Conservation (phyloP, 2,113 vertebrate species). For the Empidonax traillii region DNA sequence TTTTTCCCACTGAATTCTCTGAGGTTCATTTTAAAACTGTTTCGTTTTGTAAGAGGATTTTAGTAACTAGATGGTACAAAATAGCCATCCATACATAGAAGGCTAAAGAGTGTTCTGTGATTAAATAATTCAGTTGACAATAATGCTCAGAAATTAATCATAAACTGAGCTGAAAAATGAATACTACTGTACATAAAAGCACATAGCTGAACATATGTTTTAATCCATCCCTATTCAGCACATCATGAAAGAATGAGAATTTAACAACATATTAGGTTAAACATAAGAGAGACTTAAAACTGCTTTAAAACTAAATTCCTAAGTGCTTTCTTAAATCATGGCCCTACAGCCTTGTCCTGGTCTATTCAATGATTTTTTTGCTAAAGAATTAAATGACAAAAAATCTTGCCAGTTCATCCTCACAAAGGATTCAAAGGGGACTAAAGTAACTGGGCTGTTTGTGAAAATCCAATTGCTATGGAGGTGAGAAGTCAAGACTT, state of each 20-base stretch:
- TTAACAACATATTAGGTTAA: neutral
- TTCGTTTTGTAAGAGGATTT: neutral
- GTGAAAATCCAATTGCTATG: constrained; percentile 25
- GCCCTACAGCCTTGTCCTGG: neutral
- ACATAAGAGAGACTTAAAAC: neutral
- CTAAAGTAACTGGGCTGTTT: neutral
- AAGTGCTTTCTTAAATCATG: neutral
- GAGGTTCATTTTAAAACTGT: neutral
- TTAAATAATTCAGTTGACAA: constrained; percentile 36
- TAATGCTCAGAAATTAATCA: neutral
- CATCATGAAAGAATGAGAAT: neutral
- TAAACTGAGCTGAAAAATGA: constrained; percentile 44
- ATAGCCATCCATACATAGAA: neutral
- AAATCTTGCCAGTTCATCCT: neutral
- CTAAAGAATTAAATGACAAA: neutral
- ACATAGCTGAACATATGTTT: neutral
- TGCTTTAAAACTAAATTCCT: neutral
- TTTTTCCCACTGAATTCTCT: neutral
- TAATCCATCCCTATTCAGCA: neutral
- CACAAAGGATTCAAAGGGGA: neutral
- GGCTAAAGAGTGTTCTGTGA: constrained; percentile 10
- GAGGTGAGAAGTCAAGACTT: constrained; percentile 24
- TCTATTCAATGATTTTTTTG: neutral
- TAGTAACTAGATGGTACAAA: neutral
- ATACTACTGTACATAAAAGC: neutral